Percentiles rank a stretch among this genome's conserved stretches.
Conservation (phyloP, 2,797 vertebrate species). For the Yasuhikotakia modesta region DNA sequence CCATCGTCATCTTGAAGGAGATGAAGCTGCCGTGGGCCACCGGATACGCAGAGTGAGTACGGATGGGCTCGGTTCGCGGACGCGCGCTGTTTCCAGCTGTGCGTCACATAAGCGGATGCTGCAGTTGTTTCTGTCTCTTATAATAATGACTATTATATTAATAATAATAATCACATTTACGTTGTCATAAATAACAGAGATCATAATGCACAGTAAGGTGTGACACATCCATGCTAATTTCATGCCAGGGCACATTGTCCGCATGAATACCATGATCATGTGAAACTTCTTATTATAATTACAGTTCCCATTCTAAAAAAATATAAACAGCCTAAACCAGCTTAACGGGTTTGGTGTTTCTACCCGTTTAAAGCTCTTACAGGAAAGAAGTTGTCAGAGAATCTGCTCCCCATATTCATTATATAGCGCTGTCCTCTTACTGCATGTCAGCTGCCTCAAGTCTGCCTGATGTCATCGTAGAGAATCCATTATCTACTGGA, state of each 20-base stretch:
- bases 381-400: too few species aligned
- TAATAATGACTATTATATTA: background rate
- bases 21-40: conserved; percentile 89
- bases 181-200: conserved; percentile 14
- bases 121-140: background rate
- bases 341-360: too few species aligned
- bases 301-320: too few species aligned
- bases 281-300: background rate
- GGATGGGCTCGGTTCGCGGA: background rate
- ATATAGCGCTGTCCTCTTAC: too few species aligned
- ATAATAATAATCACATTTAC: background rate
- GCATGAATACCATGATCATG: background rate
- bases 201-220: background rate
- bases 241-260: conserved; percentile 23
- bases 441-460: too few species aligned
- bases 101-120: background rate
- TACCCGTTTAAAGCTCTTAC: too few species aligned
- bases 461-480: too few species aligned
- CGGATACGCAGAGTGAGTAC: conserved; percentile 96
- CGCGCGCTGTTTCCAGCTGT: background rate
- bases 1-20: conserved; percentile 92
- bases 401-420: too few species aligned
- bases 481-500: too few species aligned
- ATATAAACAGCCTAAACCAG: too few species aligned
- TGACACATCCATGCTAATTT: conserved; percentile 54